Evolutionary conservation across 2,797 vertebrate species (phyloP), one percentile per base, ranked within the genome.

Genomic region (Cryptoblepharus egeriae): DNA sequence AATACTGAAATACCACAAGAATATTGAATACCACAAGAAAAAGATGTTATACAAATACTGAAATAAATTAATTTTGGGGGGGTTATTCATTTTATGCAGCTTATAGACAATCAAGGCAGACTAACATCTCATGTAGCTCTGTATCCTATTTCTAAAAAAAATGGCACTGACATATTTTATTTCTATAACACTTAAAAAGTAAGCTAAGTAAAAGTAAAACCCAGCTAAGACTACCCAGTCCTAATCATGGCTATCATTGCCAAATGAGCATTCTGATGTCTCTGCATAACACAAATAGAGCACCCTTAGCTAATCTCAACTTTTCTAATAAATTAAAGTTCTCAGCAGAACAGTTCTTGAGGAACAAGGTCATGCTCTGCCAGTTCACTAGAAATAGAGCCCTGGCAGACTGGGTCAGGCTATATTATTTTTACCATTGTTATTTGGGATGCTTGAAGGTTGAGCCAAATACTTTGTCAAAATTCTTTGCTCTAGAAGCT

Each of bases 401-500:
- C 6, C 45, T 45, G 18, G 16, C 42, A 61, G 60, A 10, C 39
- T n/a, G 30, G n/a, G 63, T 30, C n/a, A 9, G 39, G 45, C 61
- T 42, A 16, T 52, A 49, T 49, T n/a, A 45, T 30, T 22, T 28
- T 12, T n/a, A 18, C 18, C n/a, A 63, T 76, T 76, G 42, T 75
- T n/a, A 18, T 76, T 11, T 76, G 37, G 58, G 57, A 24, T 58
- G 22, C 6, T 52, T 2, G 13, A 52, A 15, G 24, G 35, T 18
- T 39, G 58, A 52, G 22, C 57, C 45, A 78, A 57, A 69, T 68
- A 69, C n/a, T 52, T 79, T 78, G 35, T 79, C 16, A 69, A 37
- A 69, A n/a, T 68, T 20, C 57, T 42, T n/a, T 65, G 20, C 30
- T 64, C 63, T 45, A 76, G 5, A 64, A 24, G 5, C 61, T 73